These are phyloP conservation scores for Acronicta alni DNA, from an alignment of 2,888 invertebrate genomes.

Conservation along the genomic window DNA sequence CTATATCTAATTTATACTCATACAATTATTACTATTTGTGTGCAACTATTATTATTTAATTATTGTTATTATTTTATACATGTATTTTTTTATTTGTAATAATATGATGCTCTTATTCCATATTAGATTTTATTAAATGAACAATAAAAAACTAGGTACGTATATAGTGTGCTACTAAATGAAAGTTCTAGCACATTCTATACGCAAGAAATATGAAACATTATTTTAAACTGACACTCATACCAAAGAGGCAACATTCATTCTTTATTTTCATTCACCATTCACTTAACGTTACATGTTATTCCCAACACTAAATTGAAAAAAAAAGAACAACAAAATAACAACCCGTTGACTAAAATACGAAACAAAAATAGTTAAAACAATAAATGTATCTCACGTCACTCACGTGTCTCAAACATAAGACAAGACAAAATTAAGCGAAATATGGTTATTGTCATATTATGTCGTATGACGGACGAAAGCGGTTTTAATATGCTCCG, in stretches of 20 bases:
- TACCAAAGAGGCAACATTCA: neutral
- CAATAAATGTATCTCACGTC: slow-evolving; percentile 70
- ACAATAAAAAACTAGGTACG: too few relatives aligned
- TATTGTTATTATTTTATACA: too few relatives aligned
- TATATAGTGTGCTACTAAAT: too few relatives aligned
- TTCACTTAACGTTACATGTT: slow-evolving; percentile 1
- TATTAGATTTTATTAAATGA: too few relatives aligned
- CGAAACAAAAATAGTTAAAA: slow-evolving; percentile 61
- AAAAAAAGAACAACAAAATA: too few relatives aligned
- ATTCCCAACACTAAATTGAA: slow-evolving; percentile 7
- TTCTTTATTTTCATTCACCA: neutral
- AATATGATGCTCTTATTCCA: too few relatives aligned
- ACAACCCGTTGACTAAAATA: slow-evolving; percentile 40
- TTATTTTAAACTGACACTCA: neutral
- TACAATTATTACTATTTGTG: too few relatives aligned
- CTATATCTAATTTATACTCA: too few relatives aligned
- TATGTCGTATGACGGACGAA: slow-evolving; percentile 75
- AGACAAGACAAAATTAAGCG: slow-evolving; percentile 67
- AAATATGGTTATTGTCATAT: slow-evolving; percentile 81
- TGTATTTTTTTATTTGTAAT: too few relatives aligned
- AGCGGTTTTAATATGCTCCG: slow-evolving; percentile 65
- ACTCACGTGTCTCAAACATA: slow-evolving; percentile 62
- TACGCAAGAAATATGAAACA: neutral
- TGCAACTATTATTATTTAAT: too few relatives aligned
- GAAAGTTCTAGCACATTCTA: neutral